Evolutionary conservation across 2,888 invertebrate genomes (phyloP), one percentile per base, ranked within the genome.

Genomic region (Drosophila trichaetosa): DNA sequence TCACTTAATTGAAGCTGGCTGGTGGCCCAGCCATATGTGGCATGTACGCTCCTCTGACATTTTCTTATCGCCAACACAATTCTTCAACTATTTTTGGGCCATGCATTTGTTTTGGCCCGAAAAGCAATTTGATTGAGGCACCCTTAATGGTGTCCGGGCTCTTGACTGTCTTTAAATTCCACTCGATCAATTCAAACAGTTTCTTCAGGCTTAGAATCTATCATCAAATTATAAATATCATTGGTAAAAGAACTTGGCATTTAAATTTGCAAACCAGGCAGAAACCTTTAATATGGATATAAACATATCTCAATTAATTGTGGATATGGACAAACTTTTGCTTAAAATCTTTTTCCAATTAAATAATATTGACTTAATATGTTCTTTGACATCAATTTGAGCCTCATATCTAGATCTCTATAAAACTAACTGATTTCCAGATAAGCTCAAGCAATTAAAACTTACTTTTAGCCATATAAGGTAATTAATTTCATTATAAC

Each of bases 1-100:
- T 31, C 72, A 64, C 83, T 86, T 90, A 85, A 85, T 85, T 85
- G 90, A 89, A 86, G 69, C 81, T 80, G 83, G 69, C 65, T 75
- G 85, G 90, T 86, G 90, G 85, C 64, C 88, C 21, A 27, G 31
- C 27, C 21, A 56, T 38, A n/a, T 38, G n/a, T 56, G 56, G 13
- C 46, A 56, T 48, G 5, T 21, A 11, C n/a, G 51, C 27, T 36
- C 40, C 40, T 52, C 24, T 79, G 71, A 79, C 70, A 64, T 69
- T 67, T 69, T 0, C 80, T 82, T 80, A 77, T 77, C 77, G 53
- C 34, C 16, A 65, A 76, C 75, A 69, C 60, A 68, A 51, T 59
- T 68, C 62, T 56, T 65, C 46, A 76, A 65, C 69, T 79, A 64
- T 68, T 79, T 60, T 49, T n/a, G 8, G 34, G 18, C 1, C 24